Percentiles rank a stretch among this genome's conserved stretches.
Conservation (phyloP, 2,797 vertebrate genomes). For the Acanthurus leucopareius region DNA sequence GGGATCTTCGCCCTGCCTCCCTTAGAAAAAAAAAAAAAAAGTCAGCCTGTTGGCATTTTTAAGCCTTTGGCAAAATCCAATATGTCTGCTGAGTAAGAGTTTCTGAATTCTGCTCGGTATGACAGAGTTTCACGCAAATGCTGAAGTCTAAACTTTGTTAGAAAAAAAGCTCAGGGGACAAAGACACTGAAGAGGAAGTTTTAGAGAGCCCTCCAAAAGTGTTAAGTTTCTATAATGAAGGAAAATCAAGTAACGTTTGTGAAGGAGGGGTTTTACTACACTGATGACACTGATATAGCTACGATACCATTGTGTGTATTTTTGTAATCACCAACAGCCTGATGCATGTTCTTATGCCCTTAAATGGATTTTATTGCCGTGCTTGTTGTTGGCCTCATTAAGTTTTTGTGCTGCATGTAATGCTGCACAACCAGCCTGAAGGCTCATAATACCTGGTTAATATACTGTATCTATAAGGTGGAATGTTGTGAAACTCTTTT, state of each 20-base stretch:
- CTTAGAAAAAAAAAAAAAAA: constrained; percentile 4
- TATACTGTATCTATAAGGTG: not conserved
- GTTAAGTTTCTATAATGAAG: too few relatives aligned
- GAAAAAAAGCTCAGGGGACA: not conserved
- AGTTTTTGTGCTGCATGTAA: not conserved
- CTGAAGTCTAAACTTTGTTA: constrained; percentile 44
- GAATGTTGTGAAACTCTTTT: not conserved
- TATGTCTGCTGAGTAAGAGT: constrained; percentile 67
- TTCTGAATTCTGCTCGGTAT: constrained; percentile 51
- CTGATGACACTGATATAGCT: not conserved
- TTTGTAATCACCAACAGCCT: not conserved
- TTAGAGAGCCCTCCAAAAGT: not conserved
- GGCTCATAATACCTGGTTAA: not conserved
- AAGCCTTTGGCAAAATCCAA: constrained; percentile 63
- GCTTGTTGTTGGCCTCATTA: not conserved
- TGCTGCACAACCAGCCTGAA: not conserved
- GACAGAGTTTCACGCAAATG: constrained; percentile 37
- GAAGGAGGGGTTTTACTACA: not conserved
- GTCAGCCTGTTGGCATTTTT: constrained; percentile 63
- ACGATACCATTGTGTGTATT: not conserved
- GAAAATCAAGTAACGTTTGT: not conserved
- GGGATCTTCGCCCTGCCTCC: constrained; percentile 45
- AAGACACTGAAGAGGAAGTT: not conserved
- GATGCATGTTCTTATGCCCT: too few relatives aligned
- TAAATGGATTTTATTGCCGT: not conserved